A percentile compares a stretch with the other conserved stretches of the same genome.
Evolutionary conservation across 2,113 vertebrate genomes (phyloP).

Genomic region (Isichthys henryi): DNA sequence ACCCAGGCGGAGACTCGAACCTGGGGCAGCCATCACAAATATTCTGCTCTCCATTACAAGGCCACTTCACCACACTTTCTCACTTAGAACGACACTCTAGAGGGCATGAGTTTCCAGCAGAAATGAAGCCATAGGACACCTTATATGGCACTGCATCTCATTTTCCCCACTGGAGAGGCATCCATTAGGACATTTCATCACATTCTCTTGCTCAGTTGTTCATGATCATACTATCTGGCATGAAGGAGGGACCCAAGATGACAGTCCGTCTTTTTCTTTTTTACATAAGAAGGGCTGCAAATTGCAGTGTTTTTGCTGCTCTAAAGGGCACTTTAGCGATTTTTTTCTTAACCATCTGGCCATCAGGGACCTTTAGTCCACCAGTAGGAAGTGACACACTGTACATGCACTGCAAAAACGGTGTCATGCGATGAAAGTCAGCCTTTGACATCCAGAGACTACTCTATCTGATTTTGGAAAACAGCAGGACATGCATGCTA

Average conservation of each 20-base stretch:
- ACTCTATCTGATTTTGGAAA: background rate
- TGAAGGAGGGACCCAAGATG: background rate
- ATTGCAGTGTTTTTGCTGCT: background rate
- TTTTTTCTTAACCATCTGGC: background rate
- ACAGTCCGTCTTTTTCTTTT: background rate
- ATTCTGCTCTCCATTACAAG: background rate
- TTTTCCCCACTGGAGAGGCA: background rate
- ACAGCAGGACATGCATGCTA: background rate
- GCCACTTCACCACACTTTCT: too few species aligned
- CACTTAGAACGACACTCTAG: background rate
- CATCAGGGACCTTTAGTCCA: background rate
- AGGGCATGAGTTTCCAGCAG: background rate
- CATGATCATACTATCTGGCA: background rate
- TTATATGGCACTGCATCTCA: background rate
- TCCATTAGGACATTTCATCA: background rate
- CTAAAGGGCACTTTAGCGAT: too few species aligned
- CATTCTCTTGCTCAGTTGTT: background rate
- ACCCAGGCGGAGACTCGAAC: too few species aligned
- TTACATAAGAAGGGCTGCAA: background rate
- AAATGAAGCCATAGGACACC: background rate
- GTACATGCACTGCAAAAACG: background rate
- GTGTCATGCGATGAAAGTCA: background rate
- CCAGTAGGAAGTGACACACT: background rate
- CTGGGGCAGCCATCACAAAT: background rate
- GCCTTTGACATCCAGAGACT: background rate